These are phyloP conservation scores for Globia sparganii DNA, from an alignment of 2,888 invertebrate species.

Conservation along the genomic window DNA sequence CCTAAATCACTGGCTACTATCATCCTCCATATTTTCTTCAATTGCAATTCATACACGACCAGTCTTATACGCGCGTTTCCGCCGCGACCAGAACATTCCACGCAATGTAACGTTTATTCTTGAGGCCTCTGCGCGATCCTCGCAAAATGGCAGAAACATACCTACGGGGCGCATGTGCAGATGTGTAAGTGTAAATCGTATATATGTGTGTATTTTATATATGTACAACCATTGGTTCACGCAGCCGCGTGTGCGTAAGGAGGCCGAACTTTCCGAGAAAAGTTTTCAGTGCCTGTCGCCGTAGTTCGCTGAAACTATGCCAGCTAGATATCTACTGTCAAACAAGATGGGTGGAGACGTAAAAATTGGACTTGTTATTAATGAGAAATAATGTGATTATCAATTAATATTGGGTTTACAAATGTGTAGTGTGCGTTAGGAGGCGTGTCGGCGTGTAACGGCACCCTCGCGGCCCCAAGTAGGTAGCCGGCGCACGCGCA, in stretches of 20 bases:
- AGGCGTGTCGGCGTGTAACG: constrained; percentile 82
- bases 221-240: constrained; percentile 68
- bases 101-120: constrained; percentile 75
- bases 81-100: constrained; percentile 58
- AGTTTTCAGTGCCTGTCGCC: constrained; percentile 70
- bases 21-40: constrained; percentile 64
- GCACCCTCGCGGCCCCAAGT: constrained; percentile 87
- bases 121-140: constrained; percentile 72
- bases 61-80: constrained; percentile 35
- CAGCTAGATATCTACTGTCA: constrained; percentile 44
- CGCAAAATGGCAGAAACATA: constrained; percentile 71
- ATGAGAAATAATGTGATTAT: constrained; percentile 43
- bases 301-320: constrained; percentile 60
- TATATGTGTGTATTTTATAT: constrained; percentile 67
- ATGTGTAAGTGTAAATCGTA: constrained; percentile 68
- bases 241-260: constrained; percentile 72
- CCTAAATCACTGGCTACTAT: constrained; percentile 66
- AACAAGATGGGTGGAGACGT: constrained; percentile 22
- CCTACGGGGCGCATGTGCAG: constrained; percentile 69
- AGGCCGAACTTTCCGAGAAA: constrained; percentile 77
- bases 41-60: constrained; percentile 62
- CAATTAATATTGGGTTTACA: constrained; percentile 60
- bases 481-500: constrained; percentile 77
- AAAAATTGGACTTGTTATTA: constrained; percentile 24
- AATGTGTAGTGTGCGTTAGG: constrained; percentile 70